Base-by-base conservation (phyloP, 1,140 invertebrate species). In the Drosophila setifemur region DNA sequence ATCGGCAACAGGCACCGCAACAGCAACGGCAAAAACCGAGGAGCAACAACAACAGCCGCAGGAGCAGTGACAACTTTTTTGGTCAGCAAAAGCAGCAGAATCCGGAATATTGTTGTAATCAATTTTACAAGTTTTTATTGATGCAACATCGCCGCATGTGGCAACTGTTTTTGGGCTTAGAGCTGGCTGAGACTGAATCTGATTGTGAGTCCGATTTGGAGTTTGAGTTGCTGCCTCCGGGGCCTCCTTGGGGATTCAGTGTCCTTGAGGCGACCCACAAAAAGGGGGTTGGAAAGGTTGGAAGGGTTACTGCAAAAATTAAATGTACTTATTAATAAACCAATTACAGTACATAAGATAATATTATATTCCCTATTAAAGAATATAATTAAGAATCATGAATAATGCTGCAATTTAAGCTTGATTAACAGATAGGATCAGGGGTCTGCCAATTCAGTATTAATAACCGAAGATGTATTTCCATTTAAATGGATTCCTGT, bases 111-210 rank as follows among this genome's bases (percentile, higher is more conserved):
- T 85, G 67, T 72, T 86, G 71, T 86, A 85, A 85, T 75, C 75
- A 85, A 85, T 86, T 72, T 86, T 75, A 85, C 79, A 85, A 86
- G 81, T 79, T 86, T 75, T 85, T 85, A 78, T 85, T 72, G 71
- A 60, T 63, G 53, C 53, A 53, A 45, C 57, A 29, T 39, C 73
- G 47, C 78, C 53, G 54, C 78, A 83, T 83, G 78, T 66, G 79
- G 79, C 77, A 73, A 44, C 61, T 68, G 50, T 57, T 76, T 74
- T 60, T 53, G 49, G 64, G 54, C 53, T 49, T 50, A 48, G 50
- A 28, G 31, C 2, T 0, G 1, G 4, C 3, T 18, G 23, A 54
- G 9, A 23, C 26, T 18, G 35, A 33, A 19, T 47, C 29, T 12
- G 54, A 45, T 52, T 58, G 8, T 11, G 26, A n/a, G 3, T 19